A percentile compares a stretch with the other conserved stretches of the same genome.
These are phyloP conservation scores for Tetranychus truncatus DNA, from an alignment of 2,888 invertebrate genomes.

Conservation along the genomic window DNA sequence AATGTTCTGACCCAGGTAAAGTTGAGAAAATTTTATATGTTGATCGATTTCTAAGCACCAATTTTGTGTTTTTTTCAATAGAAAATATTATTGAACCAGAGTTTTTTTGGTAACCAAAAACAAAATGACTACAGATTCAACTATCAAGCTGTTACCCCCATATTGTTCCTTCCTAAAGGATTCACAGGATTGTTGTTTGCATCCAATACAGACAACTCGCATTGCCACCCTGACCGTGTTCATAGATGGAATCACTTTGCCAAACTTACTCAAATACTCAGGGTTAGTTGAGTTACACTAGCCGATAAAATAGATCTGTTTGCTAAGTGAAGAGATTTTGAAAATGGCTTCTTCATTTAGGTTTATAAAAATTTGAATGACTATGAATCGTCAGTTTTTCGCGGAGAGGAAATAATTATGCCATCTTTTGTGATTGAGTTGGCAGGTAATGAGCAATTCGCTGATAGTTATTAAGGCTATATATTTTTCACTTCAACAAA, in stretches of 20 bases:
- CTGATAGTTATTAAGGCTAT: background rate
- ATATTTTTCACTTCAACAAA: background rate
- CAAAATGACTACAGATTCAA: background rate
- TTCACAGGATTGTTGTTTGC: background rate
- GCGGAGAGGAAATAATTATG: constrained; percentile 3
- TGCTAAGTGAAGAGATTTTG: background rate
- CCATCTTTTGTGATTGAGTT: background rate
- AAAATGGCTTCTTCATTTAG: background rate
- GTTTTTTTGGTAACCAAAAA: background rate
- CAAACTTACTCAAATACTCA: constrained; percentile 9
- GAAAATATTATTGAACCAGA: background rate
- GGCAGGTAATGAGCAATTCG: background rate
- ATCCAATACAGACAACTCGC: background rate
- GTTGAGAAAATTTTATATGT: background rate
- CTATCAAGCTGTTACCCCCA: background rate
- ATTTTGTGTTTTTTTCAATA: background rate
- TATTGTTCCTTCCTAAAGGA: background rate
- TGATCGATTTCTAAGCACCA: background rate
- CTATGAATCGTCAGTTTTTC: background rate
- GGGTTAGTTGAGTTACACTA: constrained; percentile 12
- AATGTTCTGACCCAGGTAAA: background rate
- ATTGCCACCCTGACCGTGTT: background rate
- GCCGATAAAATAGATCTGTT: background rate
- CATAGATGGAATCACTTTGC: background rate
- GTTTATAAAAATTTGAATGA: background rate